These are phyloP conservation scores for Brachyhypopomus occidentalis DNA, from an alignment of 2,113 vertebrate genomes.

Conservation along the genomic window DNA sequence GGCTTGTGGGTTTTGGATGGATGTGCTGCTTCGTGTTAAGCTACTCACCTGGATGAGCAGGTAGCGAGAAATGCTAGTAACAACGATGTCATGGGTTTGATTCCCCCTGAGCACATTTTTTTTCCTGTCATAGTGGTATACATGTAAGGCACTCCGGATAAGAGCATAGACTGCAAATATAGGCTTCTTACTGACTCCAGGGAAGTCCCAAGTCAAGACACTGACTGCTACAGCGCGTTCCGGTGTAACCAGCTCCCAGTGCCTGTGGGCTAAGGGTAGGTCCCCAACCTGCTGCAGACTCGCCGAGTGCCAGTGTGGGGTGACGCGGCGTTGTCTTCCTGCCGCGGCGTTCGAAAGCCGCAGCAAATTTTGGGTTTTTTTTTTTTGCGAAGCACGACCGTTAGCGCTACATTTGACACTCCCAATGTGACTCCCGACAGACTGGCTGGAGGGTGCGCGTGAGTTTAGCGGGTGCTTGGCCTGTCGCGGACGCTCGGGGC, in stretches of 20 bases:
- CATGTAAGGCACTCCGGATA: too few species aligned
- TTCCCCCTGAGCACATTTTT: too few species aligned
- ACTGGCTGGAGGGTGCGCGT: not conserved
- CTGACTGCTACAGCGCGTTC: not conserved
- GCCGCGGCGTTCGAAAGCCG: too few species aligned
- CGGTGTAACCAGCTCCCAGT: not conserved
- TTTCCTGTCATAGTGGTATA: too few species aligned
- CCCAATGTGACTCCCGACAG: not conserved
- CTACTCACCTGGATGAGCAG: too few species aligned
- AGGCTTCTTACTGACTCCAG: too few species aligned
- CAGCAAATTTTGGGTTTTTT: not conserved
- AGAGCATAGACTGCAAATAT: too few species aligned
- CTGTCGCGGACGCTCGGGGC: not conserved
- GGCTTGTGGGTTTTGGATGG: constrained; percentile 21
- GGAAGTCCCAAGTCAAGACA: too few species aligned
- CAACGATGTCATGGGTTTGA: too few species aligned
- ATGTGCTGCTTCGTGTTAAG: constrained; percentile 1
- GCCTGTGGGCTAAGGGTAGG: not conserved
- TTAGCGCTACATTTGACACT: not conserved
- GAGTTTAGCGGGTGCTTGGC: not conserved
- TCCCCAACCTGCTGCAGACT: too few species aligned
- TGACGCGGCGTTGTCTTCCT: too few species aligned
- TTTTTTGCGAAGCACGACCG: not conserved
- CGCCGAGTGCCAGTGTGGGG: not conserved
- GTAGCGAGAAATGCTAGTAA: too few species aligned